A percentile compares a stretch with the other conserved stretches of the same genome.
Evolutionary conservation across 2,113 vertebrate genomes (phyloP).

Genomic region (Labrus mixtus): DNA sequence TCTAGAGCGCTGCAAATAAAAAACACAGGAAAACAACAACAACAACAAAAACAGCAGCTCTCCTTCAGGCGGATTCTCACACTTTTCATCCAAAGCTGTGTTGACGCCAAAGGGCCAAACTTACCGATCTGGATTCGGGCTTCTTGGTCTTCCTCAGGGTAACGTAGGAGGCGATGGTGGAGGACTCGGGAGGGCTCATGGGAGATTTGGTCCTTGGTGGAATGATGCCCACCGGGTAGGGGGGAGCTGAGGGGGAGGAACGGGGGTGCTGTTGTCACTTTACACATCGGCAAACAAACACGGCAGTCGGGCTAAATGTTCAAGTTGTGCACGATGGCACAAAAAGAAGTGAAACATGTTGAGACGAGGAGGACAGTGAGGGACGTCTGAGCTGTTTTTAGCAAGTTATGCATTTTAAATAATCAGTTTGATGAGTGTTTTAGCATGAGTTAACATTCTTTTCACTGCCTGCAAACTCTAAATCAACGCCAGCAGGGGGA

Average conservation of each 20-base stretch:
- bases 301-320: neutral
- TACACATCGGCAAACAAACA: slow-evolving; percentile 13
- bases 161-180: slow-evolving; percentile 95
- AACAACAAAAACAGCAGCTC: neutral
- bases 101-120: slow-evolving; percentile 12
- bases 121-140: slow-evolving; percentile 89
- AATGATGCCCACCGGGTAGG: slow-evolving; percentile 91
- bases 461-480: no score
- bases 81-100: neutral
- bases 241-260: slow-evolving; percentile 77
- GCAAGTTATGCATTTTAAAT: no score
- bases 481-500: no score
- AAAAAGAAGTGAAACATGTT: neutral
- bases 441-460: no score
- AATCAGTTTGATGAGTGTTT: no score
- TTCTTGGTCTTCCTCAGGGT: slow-evolving; percentile 94
- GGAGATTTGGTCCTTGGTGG: slow-evolving; percentile 94
- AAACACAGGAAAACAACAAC: neutral
- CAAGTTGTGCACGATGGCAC: slow-evolving; percentile 16
- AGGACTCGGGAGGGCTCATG: slow-evolving; percentile 87
- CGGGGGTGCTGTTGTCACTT: neutral
- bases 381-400: no score
- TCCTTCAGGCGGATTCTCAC: slow-evolving; percentile 5
- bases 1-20: neutral
- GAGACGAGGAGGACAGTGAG: neutral